These are phyloP conservation scores for Auanema sp. DNA, from an alignment of 2,888 invertebrate genomes.

Conservation along the genomic window DNA sequence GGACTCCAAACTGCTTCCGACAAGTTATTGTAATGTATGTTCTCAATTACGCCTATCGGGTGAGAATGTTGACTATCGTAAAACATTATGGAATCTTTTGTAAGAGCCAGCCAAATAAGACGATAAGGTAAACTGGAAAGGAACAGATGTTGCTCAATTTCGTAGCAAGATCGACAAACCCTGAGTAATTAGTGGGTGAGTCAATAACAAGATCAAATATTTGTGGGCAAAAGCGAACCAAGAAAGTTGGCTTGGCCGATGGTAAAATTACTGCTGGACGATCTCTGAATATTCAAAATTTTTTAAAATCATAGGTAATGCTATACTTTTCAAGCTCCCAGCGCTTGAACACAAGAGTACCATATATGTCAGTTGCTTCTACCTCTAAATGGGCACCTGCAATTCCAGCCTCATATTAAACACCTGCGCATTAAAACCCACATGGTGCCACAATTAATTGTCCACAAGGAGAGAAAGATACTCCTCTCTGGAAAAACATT, in stretches of 20 bases:
- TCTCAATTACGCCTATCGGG: constrained; percentile 79
- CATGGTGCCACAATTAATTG: constrained; percentile 86
- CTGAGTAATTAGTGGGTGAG: constrained; percentile 11
- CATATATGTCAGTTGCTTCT: constrained; percentile 67
- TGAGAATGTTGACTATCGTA: constrained; percentile 83
- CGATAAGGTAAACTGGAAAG: constrained; percentile 74
- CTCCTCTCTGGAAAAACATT: constrained; percentile 86
- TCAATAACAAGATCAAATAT: constrained; percentile 71
- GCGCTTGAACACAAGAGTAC: constrained; percentile 72
- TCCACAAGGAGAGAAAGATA: constrained; percentile 89
- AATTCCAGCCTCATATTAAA: neutral
- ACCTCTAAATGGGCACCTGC: constrained; percentile 32
- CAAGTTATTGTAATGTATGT: constrained; percentile 84
- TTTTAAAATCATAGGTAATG: constrained; percentile 3
- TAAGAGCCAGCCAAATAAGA: constrained; percentile 87
- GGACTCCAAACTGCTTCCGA: constrained; percentile 85
- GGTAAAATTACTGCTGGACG: constrained; percentile 16
- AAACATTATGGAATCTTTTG: constrained; percentile 78
- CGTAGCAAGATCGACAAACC: constrained; percentile 6
- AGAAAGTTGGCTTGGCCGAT: constrained; percentile 75
- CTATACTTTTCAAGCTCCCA: constrained; percentile 67
- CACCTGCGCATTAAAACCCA: neutral
- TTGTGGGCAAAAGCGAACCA: constrained; percentile 80
- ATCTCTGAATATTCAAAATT: constrained; percentile 10
- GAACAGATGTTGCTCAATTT: neutral